Evolutionary conservation across 2,113 vertebrate genomes (phyloP).

Genomic region (Halichoeres trimaculatus): DNA sequence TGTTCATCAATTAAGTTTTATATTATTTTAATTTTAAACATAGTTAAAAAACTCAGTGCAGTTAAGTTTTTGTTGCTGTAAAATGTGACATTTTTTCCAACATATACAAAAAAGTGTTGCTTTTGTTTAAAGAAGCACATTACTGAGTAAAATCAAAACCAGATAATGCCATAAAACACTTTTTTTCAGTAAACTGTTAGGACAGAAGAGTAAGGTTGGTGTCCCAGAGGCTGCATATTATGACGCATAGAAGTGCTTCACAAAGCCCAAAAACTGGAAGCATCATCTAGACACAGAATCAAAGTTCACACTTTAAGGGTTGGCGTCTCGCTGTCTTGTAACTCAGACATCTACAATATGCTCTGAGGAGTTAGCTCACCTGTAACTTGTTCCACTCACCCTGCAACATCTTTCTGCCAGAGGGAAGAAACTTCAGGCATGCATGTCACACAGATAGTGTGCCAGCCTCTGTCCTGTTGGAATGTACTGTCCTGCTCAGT

Average conservation of each 20-base stretch:
- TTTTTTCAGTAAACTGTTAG: not conserved
- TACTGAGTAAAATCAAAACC: not conserved
- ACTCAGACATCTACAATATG: not conserved
- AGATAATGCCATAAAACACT: not conserved
- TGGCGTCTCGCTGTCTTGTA: not conserved
- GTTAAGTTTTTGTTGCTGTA: too few species aligned
- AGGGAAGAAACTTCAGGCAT: conserved; percentile 13
- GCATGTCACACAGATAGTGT: conserved; percentile 12
- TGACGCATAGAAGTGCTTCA: not conserved
- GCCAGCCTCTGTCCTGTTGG: conserved; percentile 37
- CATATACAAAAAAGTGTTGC: too few species aligned
- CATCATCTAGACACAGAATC: not conserved
- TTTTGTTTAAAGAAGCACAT: not conserved
- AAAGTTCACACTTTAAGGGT: not conserved
- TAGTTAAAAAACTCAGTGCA: too few species aligned
- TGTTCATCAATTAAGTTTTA: too few species aligned
- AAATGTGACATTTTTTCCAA: too few species aligned
- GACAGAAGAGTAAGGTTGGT: not conserved
- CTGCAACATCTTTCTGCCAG: conserved; percentile 15
- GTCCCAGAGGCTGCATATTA: not conserved
- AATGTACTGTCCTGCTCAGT: too few species aligned
- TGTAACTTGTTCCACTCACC: conserved; percentile 14
- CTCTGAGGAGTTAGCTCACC: not conserved
- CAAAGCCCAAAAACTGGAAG: not conserved
- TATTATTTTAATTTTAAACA: too few species aligned